These are phyloP conservation scores for Odontomyia ornata DNA, from an alignment of 2,888 invertebrate genomes.

Conservation along the genomic window DNA sequence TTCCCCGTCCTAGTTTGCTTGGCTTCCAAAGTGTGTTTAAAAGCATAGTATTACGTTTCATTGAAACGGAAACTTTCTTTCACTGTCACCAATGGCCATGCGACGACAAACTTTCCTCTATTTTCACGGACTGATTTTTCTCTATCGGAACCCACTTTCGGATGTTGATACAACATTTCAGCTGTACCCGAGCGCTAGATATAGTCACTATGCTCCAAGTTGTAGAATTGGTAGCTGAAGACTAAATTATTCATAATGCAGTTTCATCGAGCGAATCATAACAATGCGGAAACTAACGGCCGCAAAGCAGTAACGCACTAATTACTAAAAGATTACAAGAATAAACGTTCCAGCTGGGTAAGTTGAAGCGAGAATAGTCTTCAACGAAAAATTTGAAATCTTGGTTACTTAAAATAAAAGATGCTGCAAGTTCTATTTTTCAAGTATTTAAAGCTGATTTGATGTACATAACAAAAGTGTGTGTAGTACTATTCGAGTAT, in stretches of 20 bases:
- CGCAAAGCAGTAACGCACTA: constrained; percentile 26
- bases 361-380: neutral
- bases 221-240: neutral
- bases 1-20: too few species aligned
- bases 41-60: too few species aligned
- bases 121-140: constrained; percentile 11
- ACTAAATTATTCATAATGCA: constrained; percentile 15
- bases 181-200: neutral
- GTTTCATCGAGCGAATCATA: constrained; percentile 14
- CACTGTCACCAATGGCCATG: too few species aligned
- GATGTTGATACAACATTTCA: neutral
- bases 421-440: too few species aligned
- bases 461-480: too few species aligned
- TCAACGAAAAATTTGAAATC: neutral
- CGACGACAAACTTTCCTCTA: constrained; percentile 1
- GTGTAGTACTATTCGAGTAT: too few species aligned
- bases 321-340: constrained; percentile 7
- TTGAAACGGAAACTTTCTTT: too few species aligned
- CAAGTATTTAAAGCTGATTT: too few species aligned
- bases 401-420: too few species aligned
- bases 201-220: neutral
- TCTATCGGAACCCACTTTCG: neutral
- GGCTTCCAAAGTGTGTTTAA: too few species aligned
- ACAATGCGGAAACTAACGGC: constrained; percentile 18
- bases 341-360: neutral